phyloP scores from a whole-genome alignment of 1,140 invertebrate species.

The Dendrolimus punctatus region DNA sequence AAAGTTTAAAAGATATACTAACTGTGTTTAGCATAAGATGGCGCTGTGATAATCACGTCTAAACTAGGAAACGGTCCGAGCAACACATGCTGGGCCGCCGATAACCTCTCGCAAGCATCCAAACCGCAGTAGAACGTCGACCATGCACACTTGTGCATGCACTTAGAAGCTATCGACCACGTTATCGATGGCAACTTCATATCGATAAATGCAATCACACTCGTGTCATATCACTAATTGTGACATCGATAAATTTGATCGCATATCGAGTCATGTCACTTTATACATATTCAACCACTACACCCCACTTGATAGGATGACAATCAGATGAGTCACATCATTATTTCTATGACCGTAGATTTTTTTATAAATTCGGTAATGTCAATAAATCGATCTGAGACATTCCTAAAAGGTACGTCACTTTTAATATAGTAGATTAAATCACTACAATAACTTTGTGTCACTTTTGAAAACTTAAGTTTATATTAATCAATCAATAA shows the following conservation, averaged over 20 bases:
- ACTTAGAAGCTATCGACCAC: constrained; percentile 37
- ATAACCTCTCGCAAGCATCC: constrained; percentile 35
- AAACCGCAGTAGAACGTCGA: constrained; percentile 38
- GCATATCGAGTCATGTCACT: not conserved
- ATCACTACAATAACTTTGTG: too few relatives aligned
- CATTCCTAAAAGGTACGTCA: too few relatives aligned
- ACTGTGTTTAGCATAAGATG: constrained; percentile 39
- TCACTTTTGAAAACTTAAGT: too few relatives aligned
- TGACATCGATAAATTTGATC: not conserved
- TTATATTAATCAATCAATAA: too few relatives aligned
- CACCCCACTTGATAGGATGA: constrained; percentile 2
- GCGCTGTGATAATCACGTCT: constrained; percentile 50
- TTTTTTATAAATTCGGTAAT: too few relatives aligned
- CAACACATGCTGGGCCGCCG: constrained; percentile 32
- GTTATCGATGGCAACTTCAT: constrained; percentile 41
- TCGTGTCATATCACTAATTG: constrained; percentile 24
- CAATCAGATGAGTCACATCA: not conserved
- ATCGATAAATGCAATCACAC: constrained; percentile 22
- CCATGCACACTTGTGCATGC: constrained; percentile 40
- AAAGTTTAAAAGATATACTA: constrained; percentile 25
- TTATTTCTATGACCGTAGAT: not conserved
- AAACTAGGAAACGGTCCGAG: constrained; percentile 42
- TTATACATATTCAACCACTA: not conserved
- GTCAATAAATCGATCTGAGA: too few relatives aligned
- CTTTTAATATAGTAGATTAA: too few relatives aligned